phyloP scores from a whole-genome alignment of 2,888 invertebrate genomes.

The Patella depressa region DNA sequence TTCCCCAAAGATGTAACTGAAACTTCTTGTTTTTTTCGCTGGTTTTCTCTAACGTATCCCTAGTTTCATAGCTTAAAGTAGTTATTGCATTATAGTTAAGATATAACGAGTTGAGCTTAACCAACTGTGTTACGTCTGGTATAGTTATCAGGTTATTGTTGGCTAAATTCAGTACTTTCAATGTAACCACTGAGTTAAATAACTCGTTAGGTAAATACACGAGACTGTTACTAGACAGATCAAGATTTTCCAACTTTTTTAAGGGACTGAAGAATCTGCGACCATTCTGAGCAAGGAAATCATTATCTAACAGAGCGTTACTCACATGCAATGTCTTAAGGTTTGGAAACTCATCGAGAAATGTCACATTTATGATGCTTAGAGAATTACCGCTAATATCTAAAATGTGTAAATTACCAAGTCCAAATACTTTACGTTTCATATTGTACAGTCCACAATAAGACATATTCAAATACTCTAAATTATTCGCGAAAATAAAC shows the following conservation, averaged over 20 bases:
- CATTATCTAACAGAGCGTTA: neutral
- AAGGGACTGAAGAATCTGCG: neutral
- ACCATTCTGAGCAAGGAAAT: neutral
- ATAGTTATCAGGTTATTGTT: neutral
- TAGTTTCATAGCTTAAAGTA: neutral
- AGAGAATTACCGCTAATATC: constrained; percentile 1
- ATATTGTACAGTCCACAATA: neutral
- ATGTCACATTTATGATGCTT: neutral
- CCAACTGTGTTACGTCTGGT: neutral
- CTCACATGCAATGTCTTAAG: neutral
- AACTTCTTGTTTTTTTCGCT: neutral
- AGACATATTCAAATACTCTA: neutral
- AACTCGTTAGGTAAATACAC: neutral
- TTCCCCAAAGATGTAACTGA: neutral
- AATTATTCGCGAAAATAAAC: neutral
- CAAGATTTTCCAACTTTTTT: neutral
- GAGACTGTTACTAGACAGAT: neutral
- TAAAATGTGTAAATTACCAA: neutral
- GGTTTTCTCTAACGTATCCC: neutral
- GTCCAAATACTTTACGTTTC: neutral
- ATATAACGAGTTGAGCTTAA: neutral
- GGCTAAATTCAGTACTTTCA: neutral
- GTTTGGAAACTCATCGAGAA: neutral
- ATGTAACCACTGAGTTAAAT: neutral
- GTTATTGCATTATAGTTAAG: neutral